Evolutionary conservation across 2,113 vertebrate genomes (phyloP).

Genomic region (cat (Felis catus)): DNA sequence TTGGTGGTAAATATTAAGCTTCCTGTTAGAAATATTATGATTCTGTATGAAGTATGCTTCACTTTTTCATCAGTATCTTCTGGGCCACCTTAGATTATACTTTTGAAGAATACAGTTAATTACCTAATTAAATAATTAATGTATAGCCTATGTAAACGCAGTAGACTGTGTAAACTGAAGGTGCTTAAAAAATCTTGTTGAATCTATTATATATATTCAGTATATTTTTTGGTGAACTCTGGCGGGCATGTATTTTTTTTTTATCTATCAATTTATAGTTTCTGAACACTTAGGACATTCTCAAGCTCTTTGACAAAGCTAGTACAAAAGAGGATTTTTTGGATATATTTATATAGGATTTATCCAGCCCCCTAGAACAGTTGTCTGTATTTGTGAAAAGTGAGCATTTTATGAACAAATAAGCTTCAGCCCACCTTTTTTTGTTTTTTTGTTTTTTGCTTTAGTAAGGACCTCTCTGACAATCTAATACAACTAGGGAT

Average conservation of each 20-base stretch:
- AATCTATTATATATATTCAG: not conserved
- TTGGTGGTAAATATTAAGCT: not conserved
- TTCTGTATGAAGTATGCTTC: not conserved
- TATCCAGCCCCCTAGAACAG: not conserved
- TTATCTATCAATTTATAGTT: not conserved
- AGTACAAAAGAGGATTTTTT: not conserved
- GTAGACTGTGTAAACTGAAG: not conserved
- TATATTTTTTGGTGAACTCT: not conserved
- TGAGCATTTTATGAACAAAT: not conserved
- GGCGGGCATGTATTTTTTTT: not conserved
- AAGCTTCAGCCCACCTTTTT: not conserved
- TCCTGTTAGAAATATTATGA: not conserved
- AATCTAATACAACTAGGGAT: not conserved
- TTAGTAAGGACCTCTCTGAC: not conserved
- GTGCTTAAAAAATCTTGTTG: not conserved
- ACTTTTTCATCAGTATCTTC: slow-evolving; percentile 1
- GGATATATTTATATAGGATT: not conserved
- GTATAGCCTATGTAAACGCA: not conserved
- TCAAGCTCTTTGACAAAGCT: not conserved
- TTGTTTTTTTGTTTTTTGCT: not conserved
- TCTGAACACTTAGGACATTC: not conserved
- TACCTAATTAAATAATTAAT: slow-evolving; percentile 21
- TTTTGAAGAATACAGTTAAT: slow-evolving; percentile 20
- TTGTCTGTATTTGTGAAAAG: not conserved
- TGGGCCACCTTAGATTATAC: not conserved